phyloP scores from a whole-genome alignment of 1,140 invertebrate genomes.

The Centruroides sculpturatus region DNA sequence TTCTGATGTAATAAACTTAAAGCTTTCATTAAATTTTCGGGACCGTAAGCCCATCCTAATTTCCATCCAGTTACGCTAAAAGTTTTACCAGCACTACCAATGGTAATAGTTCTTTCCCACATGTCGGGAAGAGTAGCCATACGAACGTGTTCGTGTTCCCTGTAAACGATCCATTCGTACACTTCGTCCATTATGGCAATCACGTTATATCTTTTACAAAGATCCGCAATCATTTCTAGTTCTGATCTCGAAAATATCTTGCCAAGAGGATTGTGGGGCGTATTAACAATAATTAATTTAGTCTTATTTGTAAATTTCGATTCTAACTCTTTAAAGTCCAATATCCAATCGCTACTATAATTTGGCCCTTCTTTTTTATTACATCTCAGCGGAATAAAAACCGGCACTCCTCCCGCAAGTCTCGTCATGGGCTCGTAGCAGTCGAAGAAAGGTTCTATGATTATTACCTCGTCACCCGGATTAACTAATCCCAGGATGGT shows the following conservation, averaged over 20 bases:
- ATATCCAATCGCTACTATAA: conserved; percentile 71
- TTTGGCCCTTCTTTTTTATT: conserved; percentile 26
- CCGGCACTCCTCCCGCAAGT: conserved; percentile 68
- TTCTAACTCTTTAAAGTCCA: conserved; percentile 69
- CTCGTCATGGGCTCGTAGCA: conserved; percentile 92
- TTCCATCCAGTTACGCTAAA: conserved; percentile 98
- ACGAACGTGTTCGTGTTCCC: conserved; percentile 68
- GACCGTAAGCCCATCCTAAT: conserved; percentile 86
- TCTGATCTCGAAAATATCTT: conserved; percentile 54
- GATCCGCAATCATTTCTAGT: conserved; percentile 55
- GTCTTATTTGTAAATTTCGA: conserved; percentile 77
- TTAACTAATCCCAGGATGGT: conserved; percentile 70
- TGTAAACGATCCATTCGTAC: conserved; percentile 93
- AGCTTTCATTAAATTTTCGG: conserved; percentile 58
- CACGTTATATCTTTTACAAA: conserved; percentile 86
- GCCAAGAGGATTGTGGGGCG: conserved; percentile 88
- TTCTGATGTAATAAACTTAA: conserved; percentile 86
- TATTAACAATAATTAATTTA: conserved; percentile 91
- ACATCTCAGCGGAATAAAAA: conserved; percentile 72
- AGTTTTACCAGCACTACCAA: conserved; percentile 94
- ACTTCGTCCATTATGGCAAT: conserved; percentile 92
- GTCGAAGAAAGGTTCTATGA: conserved; percentile 97
- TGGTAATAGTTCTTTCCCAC: conserved; percentile 95
- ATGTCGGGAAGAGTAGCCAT: conserved; percentile 89
- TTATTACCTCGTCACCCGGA: conserved; percentile 77